These are phyloP conservation scores for Ptiloglossa arizonensis DNA, from an alignment of 1,140 invertebrate species.

Conservation along the genomic window DNA sequence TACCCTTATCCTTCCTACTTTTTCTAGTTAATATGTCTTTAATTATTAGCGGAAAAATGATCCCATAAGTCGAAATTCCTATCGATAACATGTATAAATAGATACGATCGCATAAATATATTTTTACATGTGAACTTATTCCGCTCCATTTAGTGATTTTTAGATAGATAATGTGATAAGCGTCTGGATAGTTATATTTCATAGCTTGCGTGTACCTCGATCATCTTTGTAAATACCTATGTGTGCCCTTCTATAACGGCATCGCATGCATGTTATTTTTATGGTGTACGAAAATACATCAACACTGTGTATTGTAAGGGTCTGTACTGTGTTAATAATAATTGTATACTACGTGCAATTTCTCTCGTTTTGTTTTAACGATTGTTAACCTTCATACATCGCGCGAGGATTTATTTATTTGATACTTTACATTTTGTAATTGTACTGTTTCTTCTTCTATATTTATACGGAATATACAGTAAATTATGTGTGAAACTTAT, in stretches of 20 bases:
- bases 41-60: constrained; percentile 20
- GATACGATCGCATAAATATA: constrained; percentile 31
- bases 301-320: constrained; percentile 63
- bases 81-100: constrained; percentile 19
- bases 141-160: constrained; percentile 19
- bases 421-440: neutral
- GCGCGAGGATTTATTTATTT: constrained; percentile 10
- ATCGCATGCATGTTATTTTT: constrained; percentile 28
- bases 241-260: neutral
- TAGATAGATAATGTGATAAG: constrained; percentile 41
- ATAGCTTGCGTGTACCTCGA: constrained; percentile 21
- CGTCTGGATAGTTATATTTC: constrained; percentile 10
- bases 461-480: neutral
- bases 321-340: constrained; percentile 67
- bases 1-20: constrained; percentile 14
- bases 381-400: neutral
- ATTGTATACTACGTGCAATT: constrained; percentile 56
- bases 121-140: constrained; percentile 36
- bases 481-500: neutral
- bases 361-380: neutral
- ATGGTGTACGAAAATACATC: constrained; percentile 44
- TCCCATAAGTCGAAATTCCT: constrained; percentile 3
- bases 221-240: constrained; percentile 22
- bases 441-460: neutral
- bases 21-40: constrained; percentile 7